Evolutionary conservation across 2,888 invertebrate species (phyloP), one percentile per base, ranked within the genome.

Genomic region (Cataglyphis albicans): DNA sequence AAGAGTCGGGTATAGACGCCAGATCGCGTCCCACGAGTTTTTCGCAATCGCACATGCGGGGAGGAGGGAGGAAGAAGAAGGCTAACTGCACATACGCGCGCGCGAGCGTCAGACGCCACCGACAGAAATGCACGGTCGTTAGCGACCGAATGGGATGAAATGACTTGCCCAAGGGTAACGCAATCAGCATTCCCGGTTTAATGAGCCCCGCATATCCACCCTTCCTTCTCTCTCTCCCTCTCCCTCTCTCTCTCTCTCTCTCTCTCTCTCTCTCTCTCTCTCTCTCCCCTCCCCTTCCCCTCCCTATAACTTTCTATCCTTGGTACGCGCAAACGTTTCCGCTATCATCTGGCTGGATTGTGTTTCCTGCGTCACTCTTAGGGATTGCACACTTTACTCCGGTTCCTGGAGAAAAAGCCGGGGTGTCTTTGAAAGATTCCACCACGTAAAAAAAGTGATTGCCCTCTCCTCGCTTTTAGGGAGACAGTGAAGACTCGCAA

Each of bases 101-200:
- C 83, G 83, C 61, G 63, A 0, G 3, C 0, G 44, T 6, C n/a
- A 52, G 48, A 52, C 48, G n/a, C 48, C 48, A 83, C 82, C 83
- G 84, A 76, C 87, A 88, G 86, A 91, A 90, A 91, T 90, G 87
- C 89, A 88, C 84, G 87, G 88, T 90, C 91, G 90, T 93, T 92
- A 91, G 89, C 88, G 90, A 87, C 85, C 86, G 86, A 89, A 88
- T 88, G 88, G 88, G 84, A 84, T 76, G 90, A 87, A 88, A 90
- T 89, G 90, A 90, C 89, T 91, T 82, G 90, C 88, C 88, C 87
- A 87, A 84, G 90, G 91, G 90, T 93, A 93, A 93, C 91, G 92
- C 92, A 93, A 93, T 93, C 93, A 93, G 93, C 93, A 93, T 93
- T 93, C 93, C 92, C 88, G 86, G 91, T 93, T 93, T 93, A 93